Evolutionary conservation across 1,140 invertebrate species (phyloP), one percentile per base, ranked within the genome.

Genomic region (Trachymyrmex cornetzi): DNA sequence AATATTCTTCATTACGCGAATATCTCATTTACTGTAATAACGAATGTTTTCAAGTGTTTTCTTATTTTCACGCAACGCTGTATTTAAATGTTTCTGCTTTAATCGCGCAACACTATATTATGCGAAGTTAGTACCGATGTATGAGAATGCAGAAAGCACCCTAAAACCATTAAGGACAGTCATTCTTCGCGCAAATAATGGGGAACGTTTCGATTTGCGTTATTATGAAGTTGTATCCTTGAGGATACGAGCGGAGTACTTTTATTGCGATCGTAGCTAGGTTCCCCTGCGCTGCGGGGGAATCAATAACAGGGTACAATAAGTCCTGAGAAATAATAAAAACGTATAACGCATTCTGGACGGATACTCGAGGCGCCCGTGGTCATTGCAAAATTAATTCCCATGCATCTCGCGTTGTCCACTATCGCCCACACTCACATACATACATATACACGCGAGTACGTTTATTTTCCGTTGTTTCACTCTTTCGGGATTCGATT

Each of bases 261-360:
- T 77, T 79, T 80, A 85, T 85, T 85, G 84, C 84, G 30, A 66
- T 79, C 64, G 63, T 34, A 59, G 34, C 63, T n/a, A 27, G 27
- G 22, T 44, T 66, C 34, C 74, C 48, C 16, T 30, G 48, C 30
- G 50, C 48, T n/a, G 44, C 7, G 48, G 50, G 27, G 38, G 85
- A 71, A 86, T 86, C 85, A 80, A 80, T 86, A 86, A 81, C 75
- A 19, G 64, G 77, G 22, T 61, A 80, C 85, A 86, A 80, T 69
- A 55, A 86, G 84, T 66, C 77, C 85, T 80, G 64, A 80, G 77
- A 80, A 80, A 86, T 86, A 86, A 86, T 86, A 86, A 86, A 86
- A 86, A 81, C 75, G 72, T 55, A 86, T 69, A 66, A 86, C 84
- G 34, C 84, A 77, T 77, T 86, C 71, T 44, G 50, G 38, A 69